These are phyloP conservation scores for Bibio marci DNA, from an alignment of 2,888 invertebrate genomes.

Conservation along the genomic window DNA sequence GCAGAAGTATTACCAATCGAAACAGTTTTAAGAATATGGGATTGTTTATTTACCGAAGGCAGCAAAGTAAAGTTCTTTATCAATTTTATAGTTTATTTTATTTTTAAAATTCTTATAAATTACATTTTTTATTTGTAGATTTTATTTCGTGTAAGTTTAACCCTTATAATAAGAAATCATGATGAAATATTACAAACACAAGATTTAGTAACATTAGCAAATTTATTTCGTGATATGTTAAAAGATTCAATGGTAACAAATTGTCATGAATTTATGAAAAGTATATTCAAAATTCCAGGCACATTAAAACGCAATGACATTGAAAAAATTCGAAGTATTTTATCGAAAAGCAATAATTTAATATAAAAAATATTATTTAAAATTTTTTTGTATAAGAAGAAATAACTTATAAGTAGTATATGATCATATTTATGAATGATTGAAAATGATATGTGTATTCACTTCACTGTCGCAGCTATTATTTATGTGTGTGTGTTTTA, in stretches of 20 bases:
- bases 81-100: neutral
- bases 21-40: slow-evolving; percentile 90
- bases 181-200: slow-evolving; percentile 54
- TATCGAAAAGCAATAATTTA: too few relatives aligned
- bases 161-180: slow-evolving; percentile 59
- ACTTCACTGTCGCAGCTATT: too few relatives aligned
- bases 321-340: slow-evolving; percentile 20
- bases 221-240: slow-evolving; percentile 67
- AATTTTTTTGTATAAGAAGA: too few relatives aligned
- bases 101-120: too few relatives aligned
- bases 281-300: slow-evolving; percentile 68
- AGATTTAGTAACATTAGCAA: slow-evolving; percentile 65
- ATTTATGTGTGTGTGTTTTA: too few relatives aligned
- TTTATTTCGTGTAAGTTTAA: slow-evolving; percentile 73
- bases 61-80: slow-evolving; percentile 39
- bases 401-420: too few relatives aligned
- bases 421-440: too few relatives aligned
- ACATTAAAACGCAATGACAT: slow-evolving; percentile 36
- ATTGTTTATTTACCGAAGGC: slow-evolving; percentile 88
- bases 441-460: too few relatives aligned
- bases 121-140: slow-evolving; percentile 29
- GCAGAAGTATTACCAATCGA: slow-evolving; percentile 87
- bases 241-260: slow-evolving; percentile 60
- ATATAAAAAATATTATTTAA: too few relatives aligned
- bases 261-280: slow-evolving; percentile 81